Evolutionary conservation across 1,140 invertebrate genomes (phyloP), one percentile per base, ranked within the genome.

Genomic region (Riptortus pedestris): DNA sequence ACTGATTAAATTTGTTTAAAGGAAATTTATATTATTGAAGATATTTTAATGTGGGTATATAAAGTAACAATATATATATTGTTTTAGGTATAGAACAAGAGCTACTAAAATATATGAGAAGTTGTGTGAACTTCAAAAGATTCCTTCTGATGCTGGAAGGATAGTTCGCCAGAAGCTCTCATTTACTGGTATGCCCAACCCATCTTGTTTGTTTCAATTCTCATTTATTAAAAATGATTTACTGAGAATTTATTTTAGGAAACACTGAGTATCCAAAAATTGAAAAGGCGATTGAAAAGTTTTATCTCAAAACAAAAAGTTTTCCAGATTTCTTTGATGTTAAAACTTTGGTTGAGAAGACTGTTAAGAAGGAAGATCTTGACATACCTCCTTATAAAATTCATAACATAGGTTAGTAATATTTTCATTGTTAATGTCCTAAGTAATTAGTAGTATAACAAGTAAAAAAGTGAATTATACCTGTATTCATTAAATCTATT

Each of bases 241-340:
- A 28, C 38, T 38, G 11, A 14, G 4, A 18, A 9, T 14, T 33
- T 60, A 24, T 38, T 60, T 33, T 43, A 31, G 20, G 20, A 18
- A 28, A 11, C 7, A 38, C 45, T 1, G 29, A 18, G 14, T 31
- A 43, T 4, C 3, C 28, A 2, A 31, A 47, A 38, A 48, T 63
- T 55, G 27, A 45, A 29, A 48, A 29, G 5, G 48, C 55, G 14
- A 38, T 60, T 20, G 55, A 65, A 27, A 51, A 58, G 24, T 59
- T 57, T 31, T 65, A 47, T 26, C 55, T 48, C 20, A 60, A 52
- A 24, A 33, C n/a, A 1, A n/a, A 26, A 3, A 59, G 20, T 1
- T 60, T 59, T 60, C 58, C 63, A 1, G 57, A 57, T 48, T 65
- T 60, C 24, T 12, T 26, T 26, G 63, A 59, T 31, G 63, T 65